Evolutionary conservation across 1,140 invertebrate species (phyloP), one percentile per base, ranked within the genome.

Genomic region (Brachionus manjavacas): DNA sequence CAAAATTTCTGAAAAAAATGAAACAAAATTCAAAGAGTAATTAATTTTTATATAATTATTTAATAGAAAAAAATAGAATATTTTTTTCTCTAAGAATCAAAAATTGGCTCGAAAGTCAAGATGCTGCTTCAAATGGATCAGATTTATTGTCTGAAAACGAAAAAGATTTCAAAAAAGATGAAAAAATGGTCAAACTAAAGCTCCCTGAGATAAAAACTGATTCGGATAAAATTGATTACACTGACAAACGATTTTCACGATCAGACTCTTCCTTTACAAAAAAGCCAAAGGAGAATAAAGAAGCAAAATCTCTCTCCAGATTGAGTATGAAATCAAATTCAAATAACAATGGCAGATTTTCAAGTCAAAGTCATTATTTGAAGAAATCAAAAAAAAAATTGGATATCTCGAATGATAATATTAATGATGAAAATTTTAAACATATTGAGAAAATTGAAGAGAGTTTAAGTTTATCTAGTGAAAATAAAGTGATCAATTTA

Each of bases 21-120:
- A 72, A 20, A 4, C 68, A 41, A 72, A 72, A 72, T 72, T 72
- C 16, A 72, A 72, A 72, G 68, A 72, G 68, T 72, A 72, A n/a
- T 9, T 43, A 2, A 16, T 16, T 6, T 41, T 28, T 68, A 7
- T n/a, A 25, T 16, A 6, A 16, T 41, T 72, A 35, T 8, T 14
- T 72, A 43, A 41, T 4, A 31, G 28, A 31, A 41, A 16, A 72
- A 41, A 14, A 31, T 68, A 31, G 1, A 31, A 23, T 31, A 31
- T 9, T 60, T 23, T 16, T 20, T 1, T 14, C 39, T 68, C 23
- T 39, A 41, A 72, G 68, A 8, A 72, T 72, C 6, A 41, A 72
- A 20, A 72, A 72, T 3, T 72, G 68, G 68, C 35, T 72, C 31
- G 68, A 72, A 43, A 72, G 68, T 72, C 68, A 72, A 41, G 39